phyloP scores from a whole-genome alignment of 1,140 invertebrate species.

The Halesus radiatus region DNA sequence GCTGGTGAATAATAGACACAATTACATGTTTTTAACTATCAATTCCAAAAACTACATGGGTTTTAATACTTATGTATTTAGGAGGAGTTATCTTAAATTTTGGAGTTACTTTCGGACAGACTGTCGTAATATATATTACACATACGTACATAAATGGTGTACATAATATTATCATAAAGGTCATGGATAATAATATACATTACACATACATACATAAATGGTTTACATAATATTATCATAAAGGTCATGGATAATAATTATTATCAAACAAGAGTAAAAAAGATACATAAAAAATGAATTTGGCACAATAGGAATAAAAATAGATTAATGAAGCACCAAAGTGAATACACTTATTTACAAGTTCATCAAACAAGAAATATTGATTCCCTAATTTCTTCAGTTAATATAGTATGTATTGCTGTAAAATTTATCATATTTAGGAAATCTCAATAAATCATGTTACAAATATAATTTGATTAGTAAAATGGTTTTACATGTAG shows the following conservation, averaged over 20 bases:
- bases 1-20: too few species aligned
- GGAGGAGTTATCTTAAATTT: too few species aligned
- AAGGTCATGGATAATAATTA: not conserved
- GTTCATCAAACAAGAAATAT: not conserved
- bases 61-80: too few species aligned
- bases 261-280: not conserved
- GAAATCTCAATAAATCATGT: not conserved
- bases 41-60: too few species aligned
- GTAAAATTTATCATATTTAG: not conserved
- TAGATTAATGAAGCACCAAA: too few species aligned
- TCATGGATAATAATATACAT: not conserved
- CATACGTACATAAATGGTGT: too few species aligned
- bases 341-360: not conserved
- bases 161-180: not conserved
- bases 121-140: too few species aligned
- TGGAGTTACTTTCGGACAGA: too few species aligned
- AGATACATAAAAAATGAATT: slow-evolving; percentile 21
- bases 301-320: slow-evolving; percentile 35
- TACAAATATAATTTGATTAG: not conserved
- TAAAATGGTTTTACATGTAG: not conserved
- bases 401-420: not conserved
- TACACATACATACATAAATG: too few species aligned
- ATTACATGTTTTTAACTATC: too few species aligned
- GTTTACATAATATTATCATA: too few species aligned
- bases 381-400: not conserved